Percentiles rank a stretch among this genome's conserved stretches.
Evolutionary conservation across 2,888 invertebrate species (phyloP).

Genomic region (Ennomos erosarius): DNA sequence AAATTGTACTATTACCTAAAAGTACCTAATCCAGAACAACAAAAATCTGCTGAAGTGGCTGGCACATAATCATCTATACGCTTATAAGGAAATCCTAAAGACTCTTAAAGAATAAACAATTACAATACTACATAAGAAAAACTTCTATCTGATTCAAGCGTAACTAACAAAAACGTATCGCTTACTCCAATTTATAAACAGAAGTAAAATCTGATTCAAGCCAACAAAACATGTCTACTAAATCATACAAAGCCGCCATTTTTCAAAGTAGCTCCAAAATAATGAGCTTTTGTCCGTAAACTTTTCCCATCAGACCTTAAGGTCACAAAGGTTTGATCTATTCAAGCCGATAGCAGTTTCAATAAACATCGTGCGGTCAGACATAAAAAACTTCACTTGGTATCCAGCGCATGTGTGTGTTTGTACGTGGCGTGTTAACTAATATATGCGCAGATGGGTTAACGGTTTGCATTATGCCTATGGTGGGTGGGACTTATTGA

Average conservation of each 20-base stretch:
- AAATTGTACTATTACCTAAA: too few species aligned
- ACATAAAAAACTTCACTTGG: slow-evolving; percentile 75
- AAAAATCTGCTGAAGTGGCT: too few species aligned
- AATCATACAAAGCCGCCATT: slow-evolving; percentile 38
- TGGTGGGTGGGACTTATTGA: slow-evolving; percentile 42
- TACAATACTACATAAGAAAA: slow-evolving; percentile 15
- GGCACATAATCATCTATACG: too few species aligned
- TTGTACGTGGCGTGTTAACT: slow-evolving; percentile 67
- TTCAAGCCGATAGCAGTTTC: slow-evolving; percentile 73
- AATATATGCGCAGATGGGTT: slow-evolving; percentile 63
- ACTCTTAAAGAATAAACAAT: slow-evolving; percentile 4
- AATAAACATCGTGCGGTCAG: slow-evolving; percentile 74
- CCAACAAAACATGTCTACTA: slow-evolving; percentile 26
- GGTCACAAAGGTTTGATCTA: slow-evolving; percentile 62
- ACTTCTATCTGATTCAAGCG: slow-evolving; percentile 15
- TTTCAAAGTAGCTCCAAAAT: slow-evolving; percentile 41
- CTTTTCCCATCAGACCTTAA: slow-evolving; percentile 45
- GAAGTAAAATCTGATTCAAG: slow-evolving; percentile 23
- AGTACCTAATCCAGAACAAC: too few species aligned
- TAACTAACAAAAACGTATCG: slow-evolving; percentile 10
- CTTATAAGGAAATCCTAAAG: too few species aligned
- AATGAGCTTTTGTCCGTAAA: slow-evolving; percentile 43
- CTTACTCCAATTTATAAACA: slow-evolving; percentile 17
- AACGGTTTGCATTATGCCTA: slow-evolving; percentile 58
- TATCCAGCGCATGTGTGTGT: slow-evolving; percentile 69